These are phyloP conservation scores for Vidua macroura DNA, from an alignment of 2,113 vertebrate species.

Conservation along the genomic window DNA sequence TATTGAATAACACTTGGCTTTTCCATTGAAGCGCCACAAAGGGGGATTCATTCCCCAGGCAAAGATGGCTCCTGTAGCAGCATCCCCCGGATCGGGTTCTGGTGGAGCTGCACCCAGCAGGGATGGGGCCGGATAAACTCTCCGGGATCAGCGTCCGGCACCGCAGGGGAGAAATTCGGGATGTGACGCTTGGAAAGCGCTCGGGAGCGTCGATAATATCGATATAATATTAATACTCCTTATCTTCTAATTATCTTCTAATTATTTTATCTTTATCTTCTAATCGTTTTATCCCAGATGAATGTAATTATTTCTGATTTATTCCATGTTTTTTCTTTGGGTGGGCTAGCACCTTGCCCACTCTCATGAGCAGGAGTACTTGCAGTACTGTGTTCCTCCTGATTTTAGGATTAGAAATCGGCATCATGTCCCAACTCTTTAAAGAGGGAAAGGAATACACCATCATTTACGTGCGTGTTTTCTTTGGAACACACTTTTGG, in stretches of 20 bases:
- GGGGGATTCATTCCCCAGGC: background rate
- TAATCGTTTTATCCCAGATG: slow-evolving; percentile 48
- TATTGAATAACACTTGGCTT: background rate
- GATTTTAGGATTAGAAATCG: slow-evolving; percentile 2
- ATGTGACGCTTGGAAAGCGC: rapidly evolving
- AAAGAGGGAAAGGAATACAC: background rate
- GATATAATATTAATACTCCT: slow-evolving; percentile 43
- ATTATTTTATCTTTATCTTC: slow-evolving; percentile 20
- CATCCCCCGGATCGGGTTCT: background rate
- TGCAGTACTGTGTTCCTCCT: background rate
- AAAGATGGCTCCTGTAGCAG: background rate
- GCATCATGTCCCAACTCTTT: background rate
- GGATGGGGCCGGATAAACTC: background rate
- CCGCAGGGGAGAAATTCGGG: rapidly evolving
- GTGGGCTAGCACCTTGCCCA: background rate
- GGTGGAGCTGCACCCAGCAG: background rate
- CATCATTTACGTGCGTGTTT: background rate
- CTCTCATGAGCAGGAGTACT: background rate
- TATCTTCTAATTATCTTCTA: slow-evolving; percentile 26
- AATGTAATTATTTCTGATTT: slow-evolving; percentile 45
- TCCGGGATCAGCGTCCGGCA: rapidly evolving
- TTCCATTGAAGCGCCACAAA: background rate
- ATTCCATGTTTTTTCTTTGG: slow-evolving; percentile 16
- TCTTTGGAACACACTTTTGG: background rate
- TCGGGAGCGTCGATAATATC: background rate